These are phyloP conservation scores for Macrosteles quadrilineatus DNA, from an alignment of 1,140 invertebrate species.

Conservation along the genomic window DNA sequence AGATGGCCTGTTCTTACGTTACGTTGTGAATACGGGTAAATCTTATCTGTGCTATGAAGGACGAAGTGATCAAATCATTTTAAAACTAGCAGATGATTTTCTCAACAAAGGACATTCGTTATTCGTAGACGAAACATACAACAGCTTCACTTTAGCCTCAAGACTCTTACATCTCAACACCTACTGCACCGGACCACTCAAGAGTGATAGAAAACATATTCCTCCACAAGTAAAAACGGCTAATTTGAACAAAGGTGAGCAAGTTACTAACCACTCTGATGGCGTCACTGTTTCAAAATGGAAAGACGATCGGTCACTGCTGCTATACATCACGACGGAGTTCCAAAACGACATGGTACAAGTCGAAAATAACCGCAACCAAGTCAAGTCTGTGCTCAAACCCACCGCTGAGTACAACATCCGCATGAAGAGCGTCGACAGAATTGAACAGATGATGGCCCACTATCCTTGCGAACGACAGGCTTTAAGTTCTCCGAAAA, in stretches of 20 bases:
- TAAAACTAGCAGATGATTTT: neutral
- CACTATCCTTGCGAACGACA: constrained; percentile 43
- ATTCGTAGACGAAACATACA: neutral
- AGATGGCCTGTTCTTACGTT: too few species aligned
- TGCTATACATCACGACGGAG: constrained; percentile 20
- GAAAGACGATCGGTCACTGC: too few species aligned
- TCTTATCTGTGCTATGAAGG: neutral
- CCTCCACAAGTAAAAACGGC: neutral
- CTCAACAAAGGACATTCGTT: neutral
- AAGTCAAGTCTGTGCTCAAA: constrained; percentile 11
- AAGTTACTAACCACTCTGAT: neutral
- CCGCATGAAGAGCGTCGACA: constrained; percentile 45
- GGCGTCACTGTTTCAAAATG: constrained; percentile 1
- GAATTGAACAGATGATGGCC: constrained; percentile 43
- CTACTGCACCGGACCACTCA: neutral
- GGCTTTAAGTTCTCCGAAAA: constrained; percentile 41
- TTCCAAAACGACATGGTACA: constrained; percentile 11
- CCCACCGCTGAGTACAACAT: too few species aligned
- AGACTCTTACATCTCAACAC: neutral
- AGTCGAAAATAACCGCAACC: constrained; percentile 36
- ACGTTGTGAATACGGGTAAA: neutral
- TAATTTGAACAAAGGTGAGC: constrained; percentile 14
- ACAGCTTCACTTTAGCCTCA: neutral
- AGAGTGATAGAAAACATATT: neutral
- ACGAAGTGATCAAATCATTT: neutral